These are phyloP conservation scores for Lucinisca nassula DNA, from an alignment of 2,888 invertebrate genomes.

Conservation along the genomic window DNA sequence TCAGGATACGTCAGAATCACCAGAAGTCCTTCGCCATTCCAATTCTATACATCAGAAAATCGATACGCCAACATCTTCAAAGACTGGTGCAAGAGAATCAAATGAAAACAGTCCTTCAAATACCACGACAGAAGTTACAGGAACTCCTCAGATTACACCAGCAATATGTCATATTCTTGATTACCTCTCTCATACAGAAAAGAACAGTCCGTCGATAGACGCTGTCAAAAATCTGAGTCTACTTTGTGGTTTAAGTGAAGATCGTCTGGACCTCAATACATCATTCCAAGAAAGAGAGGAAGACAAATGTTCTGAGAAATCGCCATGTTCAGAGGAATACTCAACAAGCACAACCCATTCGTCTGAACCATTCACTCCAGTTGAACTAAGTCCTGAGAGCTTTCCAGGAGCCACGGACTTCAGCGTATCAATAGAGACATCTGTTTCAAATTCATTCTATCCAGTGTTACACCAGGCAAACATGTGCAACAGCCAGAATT, in stretches of 20 bases:
- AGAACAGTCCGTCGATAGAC: not conserved
- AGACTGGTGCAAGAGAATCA: too few species aligned
- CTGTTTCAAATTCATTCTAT: not conserved
- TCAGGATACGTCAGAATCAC: not conserved
- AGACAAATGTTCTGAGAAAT: not conserved
- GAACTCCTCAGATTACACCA: not conserved
- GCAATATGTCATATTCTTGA: not conserved
- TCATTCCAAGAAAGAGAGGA: not conserved
- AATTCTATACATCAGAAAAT: not conserved
- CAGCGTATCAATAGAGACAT: not conserved
- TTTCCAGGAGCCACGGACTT: not conserved
- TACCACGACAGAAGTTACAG: too few species aligned
- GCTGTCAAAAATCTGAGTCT: slow-evolving; percentile 11
- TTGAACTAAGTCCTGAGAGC: too few species aligned
- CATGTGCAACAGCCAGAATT: not conserved
- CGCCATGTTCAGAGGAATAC: too few species aligned
- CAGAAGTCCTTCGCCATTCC: slow-evolving; percentile 6
- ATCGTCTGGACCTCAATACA: not conserved
- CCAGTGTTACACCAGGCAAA: not conserved
- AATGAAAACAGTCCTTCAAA: too few species aligned
- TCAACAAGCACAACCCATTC: too few species aligned
- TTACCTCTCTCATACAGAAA: not conserved
- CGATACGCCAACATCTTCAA: not conserved
- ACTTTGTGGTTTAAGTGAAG: not conserved
- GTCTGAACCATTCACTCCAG: too few species aligned